Conservation (phyloP, 2,797 vertebrate species). For the Cossypha caffra region DNA sequence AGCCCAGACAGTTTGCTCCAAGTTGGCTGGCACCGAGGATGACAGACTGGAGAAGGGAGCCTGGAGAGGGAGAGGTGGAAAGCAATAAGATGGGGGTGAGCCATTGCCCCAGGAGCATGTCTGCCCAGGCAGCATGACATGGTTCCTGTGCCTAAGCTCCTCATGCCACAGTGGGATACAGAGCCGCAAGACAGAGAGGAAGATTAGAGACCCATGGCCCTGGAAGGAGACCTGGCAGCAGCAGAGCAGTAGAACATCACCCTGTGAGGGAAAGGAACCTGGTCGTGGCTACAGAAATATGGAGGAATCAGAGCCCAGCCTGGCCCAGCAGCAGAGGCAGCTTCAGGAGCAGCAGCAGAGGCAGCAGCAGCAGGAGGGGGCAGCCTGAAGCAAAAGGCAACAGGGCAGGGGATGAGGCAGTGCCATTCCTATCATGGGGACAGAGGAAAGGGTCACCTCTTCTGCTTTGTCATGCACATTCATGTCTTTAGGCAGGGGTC, state of each 20-base stretch:
- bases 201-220: background rate
- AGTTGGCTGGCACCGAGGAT: rapidly evolving
- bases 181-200: background rate
- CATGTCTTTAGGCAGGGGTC: background rate
- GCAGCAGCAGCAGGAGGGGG: background rate
- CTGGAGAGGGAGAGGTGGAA: background rate
- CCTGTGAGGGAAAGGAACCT: background rate
- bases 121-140: rapidly evolving
- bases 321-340: background rate
- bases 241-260: background rate
- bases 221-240: background rate
- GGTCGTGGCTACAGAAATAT: background rate
- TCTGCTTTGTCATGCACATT: background rate
- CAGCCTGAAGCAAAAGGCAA: background rate
- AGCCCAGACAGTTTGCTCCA: background rate
- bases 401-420: background rate
- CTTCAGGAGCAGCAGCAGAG: background rate
- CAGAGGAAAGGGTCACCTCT: background rate
- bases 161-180: rapidly evolving
- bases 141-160: no score
- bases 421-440: background rate
- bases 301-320: background rate
- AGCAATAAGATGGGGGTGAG: background rate
- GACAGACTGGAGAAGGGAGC: background rate
- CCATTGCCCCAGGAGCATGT: background rate